Base-by-base conservation (phyloP, 2,888 invertebrate genomes). In the Alentia gelatinosa region DNA sequence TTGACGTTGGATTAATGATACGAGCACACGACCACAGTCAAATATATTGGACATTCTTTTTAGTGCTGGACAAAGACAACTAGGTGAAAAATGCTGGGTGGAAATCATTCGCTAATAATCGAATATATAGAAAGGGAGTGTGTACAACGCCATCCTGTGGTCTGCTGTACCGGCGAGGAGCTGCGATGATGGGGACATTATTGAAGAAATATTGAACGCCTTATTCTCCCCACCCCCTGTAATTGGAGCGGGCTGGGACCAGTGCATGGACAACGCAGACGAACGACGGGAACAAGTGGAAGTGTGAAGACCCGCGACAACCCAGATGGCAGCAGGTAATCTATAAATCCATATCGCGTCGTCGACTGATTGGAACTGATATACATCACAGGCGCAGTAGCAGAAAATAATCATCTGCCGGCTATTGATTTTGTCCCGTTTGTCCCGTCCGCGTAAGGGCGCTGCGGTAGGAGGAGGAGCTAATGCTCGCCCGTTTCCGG, bases 351-450 rank as follows among this genome's bases (percentile, higher is more conserved):
- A 79, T 39, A 37, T 15, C 37, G 35, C 79, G 35, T 39, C 79
- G 79, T 35, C 35, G 37, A 79, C 79, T 79, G 79, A 79, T 79
- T 79, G 79, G 37, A 39, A 39, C 79, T 35, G 35, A 79, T 39
- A 79, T 79, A 79, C 68, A 68, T 68, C 68, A 68, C 79, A 37
- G 39, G 79, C 79, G 39, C 79, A 79, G 37, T 39, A 39, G 37
- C 79, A 79, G 79, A 79, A 79, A 35, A 39, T 39, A 79, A 79
- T 79, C 79, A 79, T 39, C 79, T 35, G 79, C 37, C 79, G 79
- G 5, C 7, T 79, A 79, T 79, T 39, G 79, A 79, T 79, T 79
- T 79, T 79, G 79, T 79, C 79, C 79, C 37, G 79, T 79, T 35
- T 79, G 79, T 79, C 79, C 79, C 37, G 26, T 56, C 56, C 19